Percentiles rank a stretch among this genome's conserved stretches.
Evolutionary conservation across 1,140 invertebrate species (phyloP).

Genomic region (Planococcus citri): DNA sequence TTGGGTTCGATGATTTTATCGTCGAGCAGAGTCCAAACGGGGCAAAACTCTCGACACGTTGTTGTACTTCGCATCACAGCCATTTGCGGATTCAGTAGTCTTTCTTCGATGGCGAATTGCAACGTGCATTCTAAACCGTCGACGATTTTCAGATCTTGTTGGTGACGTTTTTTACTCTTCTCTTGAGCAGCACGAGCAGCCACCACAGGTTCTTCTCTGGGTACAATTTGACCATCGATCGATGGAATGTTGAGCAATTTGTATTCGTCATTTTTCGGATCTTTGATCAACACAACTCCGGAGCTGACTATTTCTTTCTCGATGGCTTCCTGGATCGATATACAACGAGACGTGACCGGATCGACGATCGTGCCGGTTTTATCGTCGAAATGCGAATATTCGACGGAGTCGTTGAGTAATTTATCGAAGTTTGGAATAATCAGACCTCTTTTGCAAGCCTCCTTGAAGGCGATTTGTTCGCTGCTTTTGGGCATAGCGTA

Average conservation of each 20-base stretch:
- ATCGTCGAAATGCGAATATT: not conserved
- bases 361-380: not conserved
- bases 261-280: not conserved
- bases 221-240: not conserved
- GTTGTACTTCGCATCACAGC: conserved; percentile 65
- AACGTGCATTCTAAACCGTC: conserved; percentile 35
- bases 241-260: not conserved
- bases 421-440: conserved; percentile 44
- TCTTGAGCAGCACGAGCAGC: too few relatives aligned
- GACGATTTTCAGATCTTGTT: not conserved
- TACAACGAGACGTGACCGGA: not conserved
- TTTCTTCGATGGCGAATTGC: conserved; percentile 61
- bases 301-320: not conserved
- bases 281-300: not conserved
- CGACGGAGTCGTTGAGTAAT: not conserved
- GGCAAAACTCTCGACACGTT: conserved; percentile 52
- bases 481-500: conserved; percentile 49
- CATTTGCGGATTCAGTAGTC: conserved; percentile 60
- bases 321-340: not conserved
- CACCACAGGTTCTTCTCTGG: not conserved
- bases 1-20: conserved; percentile 56
- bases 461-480: conserved; percentile 49
- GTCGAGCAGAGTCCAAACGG: conserved; percentile 53
- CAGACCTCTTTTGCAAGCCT: conserved; percentile 55
- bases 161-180: not conserved